These are phyloP conservation scores for Gadus chalcogrammus DNA, from an alignment of 2,113 vertebrate genomes.

Conservation along the genomic window DNA sequence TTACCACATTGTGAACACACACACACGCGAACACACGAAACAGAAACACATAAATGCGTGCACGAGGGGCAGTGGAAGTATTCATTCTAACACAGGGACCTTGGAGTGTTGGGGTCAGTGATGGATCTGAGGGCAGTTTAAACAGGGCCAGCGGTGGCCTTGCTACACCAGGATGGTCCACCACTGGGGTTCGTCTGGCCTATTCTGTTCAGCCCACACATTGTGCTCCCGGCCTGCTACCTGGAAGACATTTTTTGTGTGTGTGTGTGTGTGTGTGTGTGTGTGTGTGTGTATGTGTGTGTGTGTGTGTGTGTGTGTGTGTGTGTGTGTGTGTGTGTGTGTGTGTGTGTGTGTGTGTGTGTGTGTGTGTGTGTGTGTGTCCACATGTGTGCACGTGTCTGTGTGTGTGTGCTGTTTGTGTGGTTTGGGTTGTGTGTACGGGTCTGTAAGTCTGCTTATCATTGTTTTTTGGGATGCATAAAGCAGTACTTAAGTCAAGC, in stretches of 20 bases:
- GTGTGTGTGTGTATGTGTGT: too few relatives aligned
- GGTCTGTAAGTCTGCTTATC: not conserved
- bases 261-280: not conserved
- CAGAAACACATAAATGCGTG: slow-evolving; percentile 5
- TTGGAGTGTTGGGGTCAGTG: slow-evolving; percentile 61
- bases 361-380: too few relatives aligned
- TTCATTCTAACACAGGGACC: slow-evolving; percentile 49
- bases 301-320: too few relatives aligned
- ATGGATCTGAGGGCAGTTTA: slow-evolving; percentile 59
- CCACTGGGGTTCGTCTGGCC: slow-evolving; percentile 54
- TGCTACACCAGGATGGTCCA: slow-evolving; percentile 46
- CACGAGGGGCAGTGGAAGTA: slow-evolving; percentile 28
- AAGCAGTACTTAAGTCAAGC: not conserved
- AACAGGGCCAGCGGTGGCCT: slow-evolving; percentile 50
- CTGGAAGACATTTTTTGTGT: slow-evolving; percentile 35
- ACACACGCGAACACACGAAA: not conserved
- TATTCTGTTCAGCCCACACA: slow-evolving; percentile 61
- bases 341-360: too few relatives aligned
- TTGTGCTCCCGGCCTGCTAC: slow-evolving; percentile 43
- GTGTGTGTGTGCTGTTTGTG: not conserved
- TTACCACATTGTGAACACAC: slow-evolving; percentile 13
- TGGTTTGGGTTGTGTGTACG: not conserved
- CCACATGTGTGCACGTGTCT: not conserved
- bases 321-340: too few relatives aligned
- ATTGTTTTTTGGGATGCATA: not conserved